Conservation (phyloP, 2,113 vertebrate species). For the Tylochromis polylepis region DNA sequence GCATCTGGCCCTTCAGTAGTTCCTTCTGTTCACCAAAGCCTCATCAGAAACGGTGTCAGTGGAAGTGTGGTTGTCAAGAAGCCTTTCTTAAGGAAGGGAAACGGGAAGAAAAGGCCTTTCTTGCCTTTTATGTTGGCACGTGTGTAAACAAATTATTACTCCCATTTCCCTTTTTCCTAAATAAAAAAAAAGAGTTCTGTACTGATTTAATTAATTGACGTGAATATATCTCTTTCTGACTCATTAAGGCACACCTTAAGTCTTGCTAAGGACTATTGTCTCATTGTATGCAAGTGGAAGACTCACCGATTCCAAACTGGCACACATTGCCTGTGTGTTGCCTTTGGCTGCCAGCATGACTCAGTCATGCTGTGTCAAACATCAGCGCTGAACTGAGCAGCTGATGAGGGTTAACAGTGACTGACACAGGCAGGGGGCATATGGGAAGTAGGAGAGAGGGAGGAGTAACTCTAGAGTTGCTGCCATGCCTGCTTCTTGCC, state of each 20-base stretch:
- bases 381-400: neutral
- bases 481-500: neutral
- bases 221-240: neutral
- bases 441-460: neutral
- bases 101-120: no score
- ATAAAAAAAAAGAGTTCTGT: neutral
- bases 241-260: neutral
- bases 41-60: no score
- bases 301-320: neutral
- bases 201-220: neutral
- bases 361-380: conserved; percentile 32
- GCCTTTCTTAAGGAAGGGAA: no score
- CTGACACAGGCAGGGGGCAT: conserved; percentile 14
- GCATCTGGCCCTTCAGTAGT: no score
- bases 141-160: neutral
- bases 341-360: conserved; percentile 11
- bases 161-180: neutral
- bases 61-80: no score
- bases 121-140: neutral
- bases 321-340: conserved; percentile 11
- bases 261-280: neutral
- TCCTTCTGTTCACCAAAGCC: no score
- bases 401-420: neutral
- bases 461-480: neutral
- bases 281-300: neutral